These are phyloP conservation scores for Junonia oenone DNA, from an alignment of 2,888 invertebrate genomes.

Conservation along the genomic window DNA sequence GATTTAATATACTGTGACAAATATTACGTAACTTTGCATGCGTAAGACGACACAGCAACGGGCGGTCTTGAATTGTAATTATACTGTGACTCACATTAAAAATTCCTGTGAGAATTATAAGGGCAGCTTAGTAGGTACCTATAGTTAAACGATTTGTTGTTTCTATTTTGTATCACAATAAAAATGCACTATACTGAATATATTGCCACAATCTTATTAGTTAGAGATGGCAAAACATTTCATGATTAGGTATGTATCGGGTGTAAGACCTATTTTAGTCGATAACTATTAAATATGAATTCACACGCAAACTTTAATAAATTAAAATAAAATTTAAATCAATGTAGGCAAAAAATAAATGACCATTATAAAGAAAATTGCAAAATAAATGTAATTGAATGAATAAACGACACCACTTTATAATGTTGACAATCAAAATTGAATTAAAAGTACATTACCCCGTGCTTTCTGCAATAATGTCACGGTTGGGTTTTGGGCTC, in stretches of 20 bases:
- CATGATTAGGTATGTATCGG: too few species aligned
- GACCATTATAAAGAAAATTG: neutral
- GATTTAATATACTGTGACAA: neutral
- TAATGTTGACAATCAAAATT: neutral
- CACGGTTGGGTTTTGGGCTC: constrained; percentile 92
- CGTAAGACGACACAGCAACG: neutral
- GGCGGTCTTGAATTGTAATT: neutral
- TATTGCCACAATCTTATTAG: too few species aligned
- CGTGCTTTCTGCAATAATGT: constrained; percentile 92
- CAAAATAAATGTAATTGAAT: neutral
- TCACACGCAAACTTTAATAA: too few species aligned
- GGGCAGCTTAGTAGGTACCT: neutral
- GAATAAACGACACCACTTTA: neutral
- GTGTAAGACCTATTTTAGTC: too few species aligned
- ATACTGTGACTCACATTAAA: neutral
- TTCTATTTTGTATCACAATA: too few species aligned
- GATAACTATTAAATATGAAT: too few species aligned
- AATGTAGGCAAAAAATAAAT: neutral
- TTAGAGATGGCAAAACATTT: too few species aligned
- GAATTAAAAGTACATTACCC: constrained; percentile 76
- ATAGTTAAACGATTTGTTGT: too few species aligned
- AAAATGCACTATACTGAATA: too few species aligned
- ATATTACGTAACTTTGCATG: neutral
- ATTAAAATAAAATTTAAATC: neutral
- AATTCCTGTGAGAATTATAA: neutral